Conservation (phyloP, 1,140 invertebrate species). For the Polypedilum vanderplanki region DNA sequence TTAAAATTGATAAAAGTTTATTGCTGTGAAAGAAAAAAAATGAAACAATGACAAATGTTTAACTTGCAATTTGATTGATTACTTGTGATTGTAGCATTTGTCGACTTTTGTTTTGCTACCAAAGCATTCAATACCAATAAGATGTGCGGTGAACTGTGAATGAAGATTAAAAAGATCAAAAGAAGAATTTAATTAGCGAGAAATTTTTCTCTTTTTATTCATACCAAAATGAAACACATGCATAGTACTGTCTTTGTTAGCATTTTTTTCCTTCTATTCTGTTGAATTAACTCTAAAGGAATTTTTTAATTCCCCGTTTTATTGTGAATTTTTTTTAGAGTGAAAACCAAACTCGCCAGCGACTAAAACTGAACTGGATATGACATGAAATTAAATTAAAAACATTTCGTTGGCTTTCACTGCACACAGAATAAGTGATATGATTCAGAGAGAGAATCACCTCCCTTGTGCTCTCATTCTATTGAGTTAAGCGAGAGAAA, state of each 20-base stretch:
- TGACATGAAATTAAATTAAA: slow-evolving; percentile 14
- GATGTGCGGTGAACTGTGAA: slow-evolving; percentile 8
- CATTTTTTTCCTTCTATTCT: background rate
- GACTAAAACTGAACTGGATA: slow-evolving; percentile 3
- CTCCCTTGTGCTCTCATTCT: background rate
- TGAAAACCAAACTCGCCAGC: slow-evolving; percentile 9
- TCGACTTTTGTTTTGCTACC: background rate
- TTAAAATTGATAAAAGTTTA: slow-evolving; percentile 46
- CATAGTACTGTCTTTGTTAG: background rate
- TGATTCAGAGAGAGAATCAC: background rate
- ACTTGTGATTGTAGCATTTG: slow-evolving; percentile 26
- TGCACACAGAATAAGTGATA: background rate
- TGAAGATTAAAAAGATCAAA: background rate
- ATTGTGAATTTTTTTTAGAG: background rate
- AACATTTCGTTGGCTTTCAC: background rate
- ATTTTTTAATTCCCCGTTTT: background rate
- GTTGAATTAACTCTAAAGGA: background rate
- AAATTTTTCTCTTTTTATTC: background rate
- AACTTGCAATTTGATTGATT: background rate
- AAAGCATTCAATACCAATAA: background rate
- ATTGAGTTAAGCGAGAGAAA: background rate
- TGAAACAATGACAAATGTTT: background rate
- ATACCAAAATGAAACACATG: background rate
- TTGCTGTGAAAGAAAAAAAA: slow-evolving; percentile 39
- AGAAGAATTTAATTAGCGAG: background rate